phyloP scores from a whole-genome alignment of 37 sponge, comb jelly and placozoan genomes.

The Agelas oroides region DNA sequence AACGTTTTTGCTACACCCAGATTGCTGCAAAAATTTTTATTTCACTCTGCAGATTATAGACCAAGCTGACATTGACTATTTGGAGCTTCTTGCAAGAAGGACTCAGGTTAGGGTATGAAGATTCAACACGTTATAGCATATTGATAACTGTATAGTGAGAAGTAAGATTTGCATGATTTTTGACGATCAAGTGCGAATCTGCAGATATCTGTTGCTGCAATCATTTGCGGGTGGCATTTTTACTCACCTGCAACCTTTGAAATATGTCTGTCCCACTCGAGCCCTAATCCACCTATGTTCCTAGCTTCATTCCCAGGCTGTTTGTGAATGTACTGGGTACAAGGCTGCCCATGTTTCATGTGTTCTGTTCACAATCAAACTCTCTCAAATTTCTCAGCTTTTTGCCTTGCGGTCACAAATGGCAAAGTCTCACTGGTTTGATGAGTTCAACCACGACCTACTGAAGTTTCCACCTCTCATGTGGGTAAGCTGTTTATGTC shows the following conservation, averaged over 20 bases:
- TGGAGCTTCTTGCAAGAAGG: conserved; percentile 90
- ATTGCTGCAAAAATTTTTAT: neutral
- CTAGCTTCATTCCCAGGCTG: too few relatives aligned
- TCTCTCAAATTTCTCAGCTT: conserved; percentile 42
- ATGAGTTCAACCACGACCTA: conserved; percentile 91
- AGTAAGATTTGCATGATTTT: too few relatives aligned
- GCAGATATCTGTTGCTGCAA: too few relatives aligned
- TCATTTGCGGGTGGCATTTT: too few relatives aligned
- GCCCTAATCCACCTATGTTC: too few relatives aligned
- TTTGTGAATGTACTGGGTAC: too few relatives aligned
- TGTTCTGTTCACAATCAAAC: too few relatives aligned
- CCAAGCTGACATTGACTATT: conserved; percentile 92
- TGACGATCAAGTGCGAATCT: too few relatives aligned
- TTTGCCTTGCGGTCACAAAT: conserved; percentile 94
- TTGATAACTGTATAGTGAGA: too few relatives aligned
- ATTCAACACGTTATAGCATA: neutral
- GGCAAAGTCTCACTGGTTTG: conserved; percentile 68
- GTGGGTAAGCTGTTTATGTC: conserved; percentile 68
- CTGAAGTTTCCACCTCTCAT: conserved; percentile 88
- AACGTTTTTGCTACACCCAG: neutral
- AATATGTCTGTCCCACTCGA: too few relatives aligned
- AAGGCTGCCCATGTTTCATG: too few relatives aligned
- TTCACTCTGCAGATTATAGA: conserved; percentile 80
- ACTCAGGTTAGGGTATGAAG: conserved; percentile 65
- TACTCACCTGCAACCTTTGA: too few relatives aligned